phyloP scores from a whole-genome alignment of 2,888 invertebrate species.

The Cynaeus angustus region DNA sequence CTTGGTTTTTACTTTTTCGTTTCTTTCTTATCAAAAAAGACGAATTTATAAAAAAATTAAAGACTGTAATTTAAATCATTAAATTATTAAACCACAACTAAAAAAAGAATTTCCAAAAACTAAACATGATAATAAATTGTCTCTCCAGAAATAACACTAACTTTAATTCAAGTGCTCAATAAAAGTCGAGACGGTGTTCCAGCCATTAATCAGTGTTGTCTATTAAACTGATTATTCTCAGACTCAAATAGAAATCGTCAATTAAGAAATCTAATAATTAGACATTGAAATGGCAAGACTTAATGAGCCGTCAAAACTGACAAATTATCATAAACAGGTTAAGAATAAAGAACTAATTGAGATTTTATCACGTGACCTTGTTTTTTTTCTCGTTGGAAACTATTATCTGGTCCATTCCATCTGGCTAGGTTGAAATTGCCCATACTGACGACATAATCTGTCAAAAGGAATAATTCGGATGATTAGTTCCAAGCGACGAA shows the following conservation, averaged over 20 bases:
- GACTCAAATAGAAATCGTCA: slow-evolving; percentile 12
- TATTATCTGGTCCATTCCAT: slow-evolving; percentile 37
- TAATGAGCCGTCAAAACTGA: slow-evolving; percentile 47
- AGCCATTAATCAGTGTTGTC: slow-evolving; percentile 21
- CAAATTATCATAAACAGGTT: slow-evolving; percentile 47
- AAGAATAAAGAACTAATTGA: slow-evolving; percentile 47
- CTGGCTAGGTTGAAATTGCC: slow-evolving; percentile 18
- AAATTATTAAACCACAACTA: too few relatives aligned
- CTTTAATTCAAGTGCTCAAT: slow-evolving; percentile 1
- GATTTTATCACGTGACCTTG: slow-evolving; percentile 45
- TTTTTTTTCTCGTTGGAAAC: slow-evolving; percentile 31
- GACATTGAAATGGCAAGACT: slow-evolving; percentile 31
- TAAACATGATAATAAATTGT: too few relatives aligned
- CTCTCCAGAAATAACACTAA: too few relatives aligned
- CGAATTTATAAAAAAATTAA: too few relatives aligned
- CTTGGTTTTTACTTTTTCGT: too few relatives aligned
- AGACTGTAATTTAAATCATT: too few relatives aligned
- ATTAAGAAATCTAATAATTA: slow-evolving; percentile 31
- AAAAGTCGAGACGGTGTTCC: background rate
- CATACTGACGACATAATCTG: slow-evolving; percentile 40
- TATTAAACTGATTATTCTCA: slow-evolving; percentile 15
- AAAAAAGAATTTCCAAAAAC: too few relatives aligned
- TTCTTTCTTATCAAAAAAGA: too few relatives aligned
- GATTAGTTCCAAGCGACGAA: slow-evolving; percentile 17
- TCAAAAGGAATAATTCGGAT: slow-evolving; percentile 38